phyloP scores from a whole-genome alignment of 2,797 vertebrate species.

The Hybognathus amarus region DNA sequence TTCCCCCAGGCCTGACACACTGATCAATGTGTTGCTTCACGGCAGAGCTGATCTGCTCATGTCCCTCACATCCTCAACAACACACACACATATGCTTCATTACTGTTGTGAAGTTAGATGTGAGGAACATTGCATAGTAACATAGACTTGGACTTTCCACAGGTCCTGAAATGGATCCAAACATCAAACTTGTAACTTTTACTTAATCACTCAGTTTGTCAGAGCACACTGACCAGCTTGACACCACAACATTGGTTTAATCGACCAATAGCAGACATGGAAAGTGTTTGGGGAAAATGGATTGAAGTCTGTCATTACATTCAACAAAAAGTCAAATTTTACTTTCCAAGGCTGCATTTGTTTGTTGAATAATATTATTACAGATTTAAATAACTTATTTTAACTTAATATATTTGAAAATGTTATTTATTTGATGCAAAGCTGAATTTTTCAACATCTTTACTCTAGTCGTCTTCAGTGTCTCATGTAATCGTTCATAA shows the following conservation, averaged over 20 bases:
- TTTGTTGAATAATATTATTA: background rate
- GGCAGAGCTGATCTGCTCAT: slow-evolving; percentile 76
- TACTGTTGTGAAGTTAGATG: background rate
- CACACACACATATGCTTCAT: slow-evolving; percentile 26
- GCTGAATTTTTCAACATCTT: background rate
- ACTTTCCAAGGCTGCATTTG: background rate
- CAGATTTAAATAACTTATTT: background rate
- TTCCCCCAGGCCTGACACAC: slow-evolving; percentile 76
- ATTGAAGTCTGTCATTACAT: no score
- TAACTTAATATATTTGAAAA: background rate
- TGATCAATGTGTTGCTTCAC: slow-evolving; percentile 83
- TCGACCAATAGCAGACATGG: background rate
- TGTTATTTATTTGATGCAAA: background rate
- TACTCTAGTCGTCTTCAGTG: background rate
- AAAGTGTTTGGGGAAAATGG: background rate
- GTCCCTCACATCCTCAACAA: slow-evolving; percentile 55
- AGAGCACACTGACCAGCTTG: slow-evolving; percentile 2
- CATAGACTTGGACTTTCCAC: background rate
- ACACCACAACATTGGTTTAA: background rate
- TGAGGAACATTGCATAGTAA: background rate
- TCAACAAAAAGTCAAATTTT: no score
- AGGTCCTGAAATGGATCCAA: slow-evolving; percentile 5
- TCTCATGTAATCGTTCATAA: background rate
- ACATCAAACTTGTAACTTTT: background rate
- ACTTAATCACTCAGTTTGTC: background rate